Evolutionary conservation across 2,797 vertebrate genomes (phyloP).

Genomic region (Antennarius maculatus): DNA sequence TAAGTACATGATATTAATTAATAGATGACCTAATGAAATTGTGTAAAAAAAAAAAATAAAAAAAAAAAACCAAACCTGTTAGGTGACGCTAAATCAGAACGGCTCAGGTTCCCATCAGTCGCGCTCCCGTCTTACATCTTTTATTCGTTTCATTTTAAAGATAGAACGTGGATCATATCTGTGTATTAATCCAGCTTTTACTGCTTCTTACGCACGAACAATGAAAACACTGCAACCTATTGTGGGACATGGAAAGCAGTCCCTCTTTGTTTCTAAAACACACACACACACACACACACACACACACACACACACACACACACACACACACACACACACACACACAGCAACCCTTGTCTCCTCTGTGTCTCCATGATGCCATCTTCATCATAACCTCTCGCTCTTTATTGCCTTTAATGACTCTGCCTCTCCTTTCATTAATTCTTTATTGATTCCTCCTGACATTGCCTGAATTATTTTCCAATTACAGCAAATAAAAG

Average conservation of each 20-base stretch:
- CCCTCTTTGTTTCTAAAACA: too few relatives aligned
- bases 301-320: slow-evolving; percentile 3
- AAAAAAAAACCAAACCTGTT: neutral
- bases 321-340: slow-evolving; percentile 18
- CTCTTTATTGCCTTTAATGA: slow-evolving; percentile 87
- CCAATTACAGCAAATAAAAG: slow-evolving; percentile 84
- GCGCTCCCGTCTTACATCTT: neutral
- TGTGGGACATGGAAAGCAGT: slow-evolving; percentile 8
- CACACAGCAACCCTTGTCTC: slow-evolving; percentile 54
- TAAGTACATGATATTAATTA: slow-evolving; percentile 20
- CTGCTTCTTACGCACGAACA: slow-evolving; percentile 5
- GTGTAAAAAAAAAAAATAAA: neutral
- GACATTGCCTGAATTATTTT: slow-evolving; percentile 85
- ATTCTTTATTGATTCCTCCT: slow-evolving; percentile 86
- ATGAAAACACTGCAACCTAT: neutral
- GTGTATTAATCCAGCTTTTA: slow-evolving; percentile 20
- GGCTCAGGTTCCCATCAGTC: too few relatives aligned
- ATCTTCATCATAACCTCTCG: slow-evolving; percentile 82
- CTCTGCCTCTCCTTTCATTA: slow-evolving; percentile 85
- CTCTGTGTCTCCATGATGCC: slow-evolving; percentile 78
- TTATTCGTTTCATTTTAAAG: neutral
- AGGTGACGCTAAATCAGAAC: neutral
- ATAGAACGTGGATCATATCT: neutral
- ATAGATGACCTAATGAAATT: slow-evolving; percentile 12
- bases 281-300: neutral